Base-by-base conservation (phyloP, 2,797 vertebrate genomes). In the Tapirus indicus region DNA sequence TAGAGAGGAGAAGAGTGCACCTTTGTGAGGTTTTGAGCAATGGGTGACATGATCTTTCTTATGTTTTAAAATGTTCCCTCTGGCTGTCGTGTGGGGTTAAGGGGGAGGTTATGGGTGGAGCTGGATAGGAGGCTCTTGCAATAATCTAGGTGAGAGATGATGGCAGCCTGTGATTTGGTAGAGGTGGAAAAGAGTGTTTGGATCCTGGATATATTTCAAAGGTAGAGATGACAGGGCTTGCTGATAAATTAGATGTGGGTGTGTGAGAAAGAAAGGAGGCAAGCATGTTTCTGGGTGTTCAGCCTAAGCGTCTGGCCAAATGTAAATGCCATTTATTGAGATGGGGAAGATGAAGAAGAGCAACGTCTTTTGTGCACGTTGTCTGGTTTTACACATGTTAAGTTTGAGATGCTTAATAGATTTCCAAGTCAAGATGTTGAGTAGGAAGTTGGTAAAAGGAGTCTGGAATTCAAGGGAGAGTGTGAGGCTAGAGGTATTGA, bases 1-100 rank as follows among this genome's bases (percentile, higher is more conserved):
- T 68, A 54, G 62, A 74, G 38, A 68, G 29, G 62, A 35, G 32
- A 49, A 85, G 38, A 21, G 25, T 23, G 14, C 2, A 60, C 2
- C n/a, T 71, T 13, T 54, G 27, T 35, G 21, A 88, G n/a, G 49
- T 49, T 71, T 77, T 83, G 79, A 91, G 41, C 16, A 85, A 25
- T 1, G 0, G 41, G 21, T 27, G 60, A 91, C 44, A 62, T 44
- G 69, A 71, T 87, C 47, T 89, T 94, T 84, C 25, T 82, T 62
- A 47, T 14, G 20, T 74, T 90, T 96, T 23, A 82, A 94, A 84
- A 41, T 18, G 35, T 91, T 91, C 27, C 68, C 44, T 93, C 71
- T 94, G 20, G 3, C 38, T 93, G 13, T 60, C 71, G 49, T n/a
- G 35, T 88, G 52, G 38, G 49, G 17, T 88, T 79, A 68, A 44